Base-by-base conservation (phyloP, 1,140 invertebrate species). In the Diorhabda sublineata region DNA sequence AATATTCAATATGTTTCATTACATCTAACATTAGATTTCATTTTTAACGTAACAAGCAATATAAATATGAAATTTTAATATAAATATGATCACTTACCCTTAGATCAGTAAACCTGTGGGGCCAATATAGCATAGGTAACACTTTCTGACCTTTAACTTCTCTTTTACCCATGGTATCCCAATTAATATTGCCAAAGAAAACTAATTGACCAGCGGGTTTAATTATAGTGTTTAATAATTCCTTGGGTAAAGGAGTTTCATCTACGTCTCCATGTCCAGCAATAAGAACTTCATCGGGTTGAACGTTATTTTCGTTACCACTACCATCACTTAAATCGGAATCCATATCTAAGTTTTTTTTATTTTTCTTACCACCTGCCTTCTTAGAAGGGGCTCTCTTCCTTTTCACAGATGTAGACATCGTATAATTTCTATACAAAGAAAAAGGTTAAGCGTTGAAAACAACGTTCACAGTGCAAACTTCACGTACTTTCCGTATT, bases 51-150 rank as follows among this genome's bases (percentile, higher is more conserved):
- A 26, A 26, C 26, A 26, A 26, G 26, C 26, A 26, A 26, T 26
- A 26, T 26, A 26, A 26, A 26, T 26, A 26, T 26, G 26, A 26
- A 26, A 26, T 26, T 26, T 26, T 26, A 26, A 26, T 26, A 26
- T 26, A 26, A 26, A 26, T 26, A 26, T 26, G 26, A 52, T 8
- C 45, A 68, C 74, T 79, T 73, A 89, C 86, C 83, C 83, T 86
- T 42, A 84, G 79, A 72, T 89, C 85, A 45, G 86, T 86, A 73
- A 90, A 89, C 47, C 84, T 83, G 76, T 89, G 86, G 68, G 90
- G 89, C 64, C 80, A 82, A 74, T 85, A 89, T 7, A 91, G 76
- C 77, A 89, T 90, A n/a, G 87, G 87, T 67, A 86, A 84, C 26
- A 85, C 81, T 64, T 84, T 83, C 59, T 84, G 82, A n/a, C 83